These are phyloP conservation scores for Ceratitis capitata DNA, from an alignment of 1,140 invertebrate species.

Conservation along the genomic window DNA sequence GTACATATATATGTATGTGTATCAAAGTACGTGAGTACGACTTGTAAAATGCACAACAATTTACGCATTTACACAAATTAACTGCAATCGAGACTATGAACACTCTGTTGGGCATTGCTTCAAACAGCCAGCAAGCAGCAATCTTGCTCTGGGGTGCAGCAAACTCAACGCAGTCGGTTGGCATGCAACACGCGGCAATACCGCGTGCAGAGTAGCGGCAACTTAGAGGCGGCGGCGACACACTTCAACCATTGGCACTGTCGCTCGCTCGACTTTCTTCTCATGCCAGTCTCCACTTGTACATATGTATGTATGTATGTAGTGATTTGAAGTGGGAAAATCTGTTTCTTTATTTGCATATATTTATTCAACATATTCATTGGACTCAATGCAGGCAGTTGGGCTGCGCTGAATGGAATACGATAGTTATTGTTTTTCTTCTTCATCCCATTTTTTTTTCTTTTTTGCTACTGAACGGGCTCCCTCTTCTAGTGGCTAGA, in stretches of 20 bases:
- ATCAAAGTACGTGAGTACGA: not conserved
- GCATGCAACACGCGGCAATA: not conserved
- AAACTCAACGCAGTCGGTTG: not conserved
- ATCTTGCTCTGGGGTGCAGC: not conserved
- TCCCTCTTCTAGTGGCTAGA: not conserved
- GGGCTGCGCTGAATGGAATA: not conserved
- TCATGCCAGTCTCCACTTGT: not conserved
- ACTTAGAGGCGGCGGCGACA: conserved; percentile 30
- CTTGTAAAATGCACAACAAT: conserved; percentile 40
- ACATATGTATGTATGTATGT: too few species aligned
- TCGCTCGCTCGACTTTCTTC: conserved; percentile 5
- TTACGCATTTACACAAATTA: conserved; percentile 35
- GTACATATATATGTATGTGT: too few species aligned
- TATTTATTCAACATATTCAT: conserved; percentile 1
- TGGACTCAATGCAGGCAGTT: not conserved
- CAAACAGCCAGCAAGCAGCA: not conserved
- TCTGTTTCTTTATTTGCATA: conserved; percentile 31
- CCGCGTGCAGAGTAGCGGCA: too few species aligned
- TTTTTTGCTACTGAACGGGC: not conserved
- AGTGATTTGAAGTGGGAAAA: conserved; percentile 4
- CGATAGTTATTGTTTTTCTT: too few species aligned
- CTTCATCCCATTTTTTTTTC: not conserved
- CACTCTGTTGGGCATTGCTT: not conserved
- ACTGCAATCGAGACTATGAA: not conserved
- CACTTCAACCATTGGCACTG: conserved; percentile 26